Base-by-base conservation (phyloP, 1,140 invertebrate genomes). In the Formica selysi region DNA sequence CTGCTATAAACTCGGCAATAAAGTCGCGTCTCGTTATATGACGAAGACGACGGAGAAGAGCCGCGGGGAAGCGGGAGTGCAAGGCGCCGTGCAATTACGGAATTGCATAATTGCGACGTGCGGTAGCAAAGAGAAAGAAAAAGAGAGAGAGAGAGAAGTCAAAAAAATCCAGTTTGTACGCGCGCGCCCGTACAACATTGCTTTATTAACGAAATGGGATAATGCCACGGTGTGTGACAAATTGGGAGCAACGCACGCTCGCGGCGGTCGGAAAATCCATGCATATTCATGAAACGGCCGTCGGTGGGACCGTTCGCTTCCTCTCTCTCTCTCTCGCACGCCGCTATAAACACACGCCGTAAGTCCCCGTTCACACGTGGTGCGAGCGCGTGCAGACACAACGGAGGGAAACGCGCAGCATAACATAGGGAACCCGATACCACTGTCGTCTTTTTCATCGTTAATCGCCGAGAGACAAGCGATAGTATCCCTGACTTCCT, bases 181-280 rank as follows among this genome's bases (percentile, higher is more conserved):
- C 89, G 89, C 90, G 87, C 86, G 79, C 86, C 44, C 11, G 13
- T 48, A 87, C 92, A 93, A 94, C 93, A 94, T 91, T 92, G 90
- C 93, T 95, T 94, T 94, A 94, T 95, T 95, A 95, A 92, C 87
- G 89, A 94, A 95, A 95, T 94, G 94, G 93, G 92, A 94, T 95
- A 95, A 94, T 95, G 93, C 93, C 93, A 93, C 91, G 94, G 93
- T 94, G 94, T 95, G 94, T 95, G 94, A 95, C 94, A 95, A 95
- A 95, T 95, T 95, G 94, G 94, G 93, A 95, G 94, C 93, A 94
- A 95, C 92, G 94, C 89, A 92, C 94, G 93, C 90, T 90, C 83
- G 86, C 87, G 88, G 88, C 89, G 90, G 87, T 84, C 90, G 92
- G 92, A 93, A 94, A 94, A 93, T 84, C 88, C 89, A 94, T 94